phyloP scores from a whole-genome alignment of 1,140 invertebrate genomes.

The Anadara kagoshimensis region DNA sequence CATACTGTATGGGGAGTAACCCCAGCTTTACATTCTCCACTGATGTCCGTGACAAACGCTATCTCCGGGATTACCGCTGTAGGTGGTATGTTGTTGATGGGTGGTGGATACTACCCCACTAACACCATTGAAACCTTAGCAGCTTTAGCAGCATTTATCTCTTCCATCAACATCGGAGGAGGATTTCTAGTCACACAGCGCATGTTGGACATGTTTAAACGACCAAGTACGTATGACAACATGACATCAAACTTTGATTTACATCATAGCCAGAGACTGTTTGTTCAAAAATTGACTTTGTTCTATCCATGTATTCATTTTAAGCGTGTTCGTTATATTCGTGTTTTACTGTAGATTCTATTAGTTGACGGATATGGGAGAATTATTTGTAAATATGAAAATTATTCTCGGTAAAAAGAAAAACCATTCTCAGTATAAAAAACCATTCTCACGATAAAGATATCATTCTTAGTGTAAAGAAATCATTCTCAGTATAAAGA shows the following conservation, averaged over 20 bases:
- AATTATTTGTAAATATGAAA: too few relatives aligned
- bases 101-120: conserved; percentile 84
- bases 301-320: too few relatives aligned
- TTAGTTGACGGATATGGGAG: too few relatives aligned
- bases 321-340: too few relatives aligned
- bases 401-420: too few relatives aligned
- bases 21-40: conserved; percentile 90
- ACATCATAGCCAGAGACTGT: not conserved
- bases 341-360: too few relatives aligned
- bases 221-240: conserved; percentile 76
- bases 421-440: too few relatives aligned
- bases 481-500: too few relatives aligned
- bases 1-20: conserved; percentile 95
- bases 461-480: too few relatives aligned
- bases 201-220: conserved; percentile 95
- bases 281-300: too few relatives aligned
- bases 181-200: conserved; percentile 92
- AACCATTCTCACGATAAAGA: too few relatives aligned
- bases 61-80: conserved; percentile 94
- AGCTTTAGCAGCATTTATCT: conserved; percentile 88
- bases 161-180: conserved; percentile 93
- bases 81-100: conserved; percentile 87
- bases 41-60: conserved; percentile 96
- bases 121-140: conserved; percentile 83
- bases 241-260: not conserved